Evolutionary conservation across 2,888 invertebrate genomes (phyloP), one percentile per base, ranked within the genome.

Genomic region (Subacronicta megacephala): DNA sequence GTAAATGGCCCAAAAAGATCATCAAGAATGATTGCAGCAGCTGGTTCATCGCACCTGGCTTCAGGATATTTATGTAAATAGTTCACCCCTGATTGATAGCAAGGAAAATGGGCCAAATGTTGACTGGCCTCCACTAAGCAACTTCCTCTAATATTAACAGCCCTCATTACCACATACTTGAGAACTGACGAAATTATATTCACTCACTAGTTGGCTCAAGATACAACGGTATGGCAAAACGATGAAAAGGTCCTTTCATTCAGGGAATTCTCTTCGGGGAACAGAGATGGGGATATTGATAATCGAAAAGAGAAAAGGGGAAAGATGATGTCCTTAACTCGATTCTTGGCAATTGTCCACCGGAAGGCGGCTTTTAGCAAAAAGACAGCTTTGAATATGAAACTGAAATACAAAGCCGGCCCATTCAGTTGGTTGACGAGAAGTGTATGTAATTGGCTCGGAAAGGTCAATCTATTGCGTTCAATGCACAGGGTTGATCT

Each of bases 341-440:
- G 80, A 84, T 82, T 90, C 93, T 93, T 93, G 93, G 93, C 93
- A 93, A 90, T 90, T 89, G 92, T 92, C 93, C 93, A 93, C 93
- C 88, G 93, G 93, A 93, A 92, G 87, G 84, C 86, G 86, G 85
- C 83, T 87, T 91, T 87, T 83, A 87, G 88, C 88, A 93, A 93
- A 86, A 92, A 88, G 91, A 90, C 80, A 74, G 85, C 74, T 82
- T 79, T 77, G 83, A 85, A 87, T 84, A 78, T 84, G 85, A 82
- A 86, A 85, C 90, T 87, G 85, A 90, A 90, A 89, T 90, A 90
- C 92, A 91, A 91, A 90, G 88, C 83, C 75, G 75, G 79, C 81
- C 83, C 90, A 92, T 93, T 93, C 87, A 93, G 83, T 73, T 78
- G 67, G 65, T 66, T 83, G 84, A 83, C 75, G 83, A 81, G 81